phyloP scores from a whole-genome alignment of 2,113 vertebrate genomes.

The Trichechus manatus region DNA sequence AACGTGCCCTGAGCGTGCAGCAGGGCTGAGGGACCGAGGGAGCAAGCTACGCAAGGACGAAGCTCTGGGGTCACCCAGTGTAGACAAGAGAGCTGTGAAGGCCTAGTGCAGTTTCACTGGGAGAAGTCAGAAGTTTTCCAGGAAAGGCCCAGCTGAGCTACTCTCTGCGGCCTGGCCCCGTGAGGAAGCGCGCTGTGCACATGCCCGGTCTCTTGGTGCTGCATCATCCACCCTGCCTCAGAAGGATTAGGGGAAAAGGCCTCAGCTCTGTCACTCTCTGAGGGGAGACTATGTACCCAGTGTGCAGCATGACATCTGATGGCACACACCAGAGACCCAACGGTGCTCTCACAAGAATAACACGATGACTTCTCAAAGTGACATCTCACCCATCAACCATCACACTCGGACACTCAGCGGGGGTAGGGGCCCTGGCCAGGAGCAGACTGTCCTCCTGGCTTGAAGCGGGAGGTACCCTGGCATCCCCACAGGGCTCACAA shows the following conservation, averaged over 20 bases:
- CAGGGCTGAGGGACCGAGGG: neutral
- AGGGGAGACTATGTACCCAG: no score
- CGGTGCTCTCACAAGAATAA: neutral
- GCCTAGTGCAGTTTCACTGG: neutral
- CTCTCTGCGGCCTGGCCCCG: neutral
- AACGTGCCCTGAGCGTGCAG: no score
- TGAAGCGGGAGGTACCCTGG: neutral
- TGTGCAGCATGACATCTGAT: neutral
- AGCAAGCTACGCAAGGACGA: neutral
- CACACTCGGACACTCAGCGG: neutral
- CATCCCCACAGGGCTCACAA: no score
- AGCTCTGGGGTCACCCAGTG: neutral
- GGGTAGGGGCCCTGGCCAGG: neutral
- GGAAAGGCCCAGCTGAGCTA: neutral
- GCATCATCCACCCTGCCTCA: neutral
- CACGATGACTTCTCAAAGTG: neutral
- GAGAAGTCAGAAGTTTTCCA: neutral
- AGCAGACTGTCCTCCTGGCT: no score
- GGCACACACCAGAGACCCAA: neutral
- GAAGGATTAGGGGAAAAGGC: neutral
- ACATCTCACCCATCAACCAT: no score
- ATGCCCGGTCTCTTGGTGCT: rapidly evolving
- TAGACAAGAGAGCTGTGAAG: no score
- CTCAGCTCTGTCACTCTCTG: neutral
- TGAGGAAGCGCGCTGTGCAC: neutral